Base-by-base conservation (phyloP, 92 coral and sea anemone species). In the Micromussa lordhowensis region DNA sequence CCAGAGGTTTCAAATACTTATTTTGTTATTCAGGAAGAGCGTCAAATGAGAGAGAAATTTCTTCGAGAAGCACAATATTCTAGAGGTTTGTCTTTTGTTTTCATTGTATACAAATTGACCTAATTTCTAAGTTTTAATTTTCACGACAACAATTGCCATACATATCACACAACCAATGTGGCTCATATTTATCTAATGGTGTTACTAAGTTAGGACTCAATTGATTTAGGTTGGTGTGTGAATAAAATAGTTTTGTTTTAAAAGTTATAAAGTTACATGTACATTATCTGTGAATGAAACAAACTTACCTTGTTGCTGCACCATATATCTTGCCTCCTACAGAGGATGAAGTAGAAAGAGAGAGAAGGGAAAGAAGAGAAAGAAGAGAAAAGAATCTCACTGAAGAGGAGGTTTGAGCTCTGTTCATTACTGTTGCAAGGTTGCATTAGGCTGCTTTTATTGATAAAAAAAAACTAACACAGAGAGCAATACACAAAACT, bases 331-430 rank as follows among this genome's bases (percentile, higher is more conserved):
- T 58, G 12, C 35, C 58, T 81, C 86, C 86, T 81, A 26, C 80
- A 96, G 96, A 90, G 86, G 94, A 89, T 87, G 99, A 94, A 53
- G 94, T 83, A 66, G 99, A 96, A 88, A 92, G 99, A 78, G 99
- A 96, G 21, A 91, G 99, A 88, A 92, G 99, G 61, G 98, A 96
- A 88, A 83, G 99, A 72, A 92, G 99, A 38, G 98, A 94, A 89
- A 83, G 99, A 91, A 73, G 98, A 81, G 96, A 94, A 82, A 96
- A 96, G 73, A 94, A 94, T 26, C 69, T 68, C 34, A 87, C 84
- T 74, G 96, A 94, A 75, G 90, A 90, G 53, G 92, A 94, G 93
- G 94, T 92, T n/a, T 32, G 81, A n/a, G 61, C 64, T 32, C 5
- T 35, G 51, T 36, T 73, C 19, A 24, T 19, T 73, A 13, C 51